phyloP scores from a whole-genome alignment of 2,797 vertebrate genomes.

The Cichlasoma orientale region DNA sequence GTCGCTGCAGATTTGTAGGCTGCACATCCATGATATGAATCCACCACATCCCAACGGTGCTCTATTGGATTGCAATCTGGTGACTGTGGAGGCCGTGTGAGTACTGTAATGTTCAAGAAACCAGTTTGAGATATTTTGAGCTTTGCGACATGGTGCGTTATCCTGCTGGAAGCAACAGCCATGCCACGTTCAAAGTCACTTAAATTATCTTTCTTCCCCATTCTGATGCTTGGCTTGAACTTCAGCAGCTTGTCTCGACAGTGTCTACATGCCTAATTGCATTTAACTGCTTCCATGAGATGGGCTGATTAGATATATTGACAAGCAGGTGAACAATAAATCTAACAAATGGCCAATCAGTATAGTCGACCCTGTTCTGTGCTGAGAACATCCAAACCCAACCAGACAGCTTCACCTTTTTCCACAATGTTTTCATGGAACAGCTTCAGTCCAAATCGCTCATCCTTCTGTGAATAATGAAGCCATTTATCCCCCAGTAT shows the following conservation, averaged over 20 bases:
- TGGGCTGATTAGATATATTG: not conserved
- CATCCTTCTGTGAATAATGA: conserved; percentile 4
- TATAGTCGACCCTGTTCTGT: not conserved
- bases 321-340: no score
- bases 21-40: not conserved
- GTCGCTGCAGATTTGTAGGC: not conserved
- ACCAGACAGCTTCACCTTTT: not conserved
- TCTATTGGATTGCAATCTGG: not conserved
- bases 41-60: not conserved
- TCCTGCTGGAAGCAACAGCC: not conserved
- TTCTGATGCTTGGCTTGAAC: no score
- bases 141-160: not conserved
- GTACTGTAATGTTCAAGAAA: not conserved
- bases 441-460: not conserved
- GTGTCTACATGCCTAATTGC: not conserved
- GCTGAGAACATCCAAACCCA: not conserved
- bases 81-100: not conserved
- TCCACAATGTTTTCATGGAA: conserved; percentile 10
- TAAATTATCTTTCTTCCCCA: no score
- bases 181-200: not conserved
- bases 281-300: not conserved
- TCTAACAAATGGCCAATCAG: no score
- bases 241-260: no score
- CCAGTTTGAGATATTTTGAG: not conserved
- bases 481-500: not conserved